A percentile compares a stretch with the other conserved stretches of the same genome.
These are phyloP conservation scores for Coturnix japonica DNA, from an alignment of 2,113 vertebrate genomes.

Conservation along the genomic window DNA sequence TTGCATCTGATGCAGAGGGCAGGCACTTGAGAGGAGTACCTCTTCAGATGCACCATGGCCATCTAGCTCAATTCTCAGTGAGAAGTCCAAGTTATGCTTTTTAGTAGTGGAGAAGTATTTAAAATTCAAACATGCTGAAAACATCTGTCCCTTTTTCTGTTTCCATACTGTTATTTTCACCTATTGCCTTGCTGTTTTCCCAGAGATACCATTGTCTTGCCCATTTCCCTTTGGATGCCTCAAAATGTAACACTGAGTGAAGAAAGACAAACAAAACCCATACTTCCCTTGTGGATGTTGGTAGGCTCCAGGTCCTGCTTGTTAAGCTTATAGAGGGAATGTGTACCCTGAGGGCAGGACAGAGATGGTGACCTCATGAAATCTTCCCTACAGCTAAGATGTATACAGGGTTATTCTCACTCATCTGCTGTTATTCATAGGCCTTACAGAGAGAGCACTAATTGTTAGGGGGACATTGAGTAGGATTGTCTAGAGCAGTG, in stretches of 20 bases:
- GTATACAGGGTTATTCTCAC: fast-evolving
- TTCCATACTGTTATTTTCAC: fast-evolving
- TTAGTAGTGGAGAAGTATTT: background rate
- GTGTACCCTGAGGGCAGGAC: background rate
- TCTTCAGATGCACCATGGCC: background rate
- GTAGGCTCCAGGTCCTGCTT: too few species aligned
- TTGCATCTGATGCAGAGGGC: background rate
- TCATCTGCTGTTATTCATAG: background rate
- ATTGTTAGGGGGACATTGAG: background rate
- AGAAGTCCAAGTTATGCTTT: background rate
- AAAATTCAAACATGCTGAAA: too few species aligned
- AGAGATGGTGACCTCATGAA: fast-evolving
- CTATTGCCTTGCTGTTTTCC: fast-evolving
- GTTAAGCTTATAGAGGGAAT: too few species aligned
- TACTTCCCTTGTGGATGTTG: background rate
- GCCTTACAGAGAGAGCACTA: background rate
- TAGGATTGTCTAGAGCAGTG: fast-evolving
- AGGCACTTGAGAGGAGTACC: background rate
- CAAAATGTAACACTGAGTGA: background rate
- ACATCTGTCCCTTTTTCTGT: background rate
- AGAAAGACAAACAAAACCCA: fast-evolving
- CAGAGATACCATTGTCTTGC: fast-evolving
- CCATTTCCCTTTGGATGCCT: background rate
- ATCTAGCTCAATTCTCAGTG: background rate
- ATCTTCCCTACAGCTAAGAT: background rate